Base-by-base conservation (phyloP, 2,888 invertebrate genomes). In the Euplexia lucipara region DNA sequence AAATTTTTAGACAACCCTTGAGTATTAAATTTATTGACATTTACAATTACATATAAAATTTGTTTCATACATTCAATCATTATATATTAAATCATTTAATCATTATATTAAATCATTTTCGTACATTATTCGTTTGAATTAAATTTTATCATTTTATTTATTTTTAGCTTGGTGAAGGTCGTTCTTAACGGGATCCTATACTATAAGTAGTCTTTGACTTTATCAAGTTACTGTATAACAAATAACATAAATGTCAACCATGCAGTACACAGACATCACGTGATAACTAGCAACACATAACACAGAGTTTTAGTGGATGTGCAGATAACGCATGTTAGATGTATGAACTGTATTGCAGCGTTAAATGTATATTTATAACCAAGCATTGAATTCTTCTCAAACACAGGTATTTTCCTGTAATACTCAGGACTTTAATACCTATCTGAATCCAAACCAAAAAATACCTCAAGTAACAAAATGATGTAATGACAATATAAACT, bases 361-460 rank as follows among this genome's bases (percentile, higher is more conserved):
- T n/a, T n/a, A n/a, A n/a, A n/a, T n/a, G n/a, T 26, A 26, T 26
- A 26, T 3, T 62, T 20, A 62, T 54, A 66, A 76, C 80, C 67
- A 84, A 85, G 86, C 83, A 70, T 78, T 70, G 70, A 78, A 81
- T 52, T 70, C 4, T 37, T 20, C 26, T 62, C 35, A 30, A 8
- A 35, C 9, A 30, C 26, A 48, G 7, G 12, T 67, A 35, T 56
- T 34, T 71, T 61, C 74, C 61, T 58, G 49, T 61, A 47, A 65
- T 68, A 57, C 35, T 49, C n/a, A 48, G 60, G 58, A 34, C 44
- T 48, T 60, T 32, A 9, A 45, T 37, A 20, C 20, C 16, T 26
- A 35, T 60, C 34, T 35, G 41, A 12, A 32, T 45, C 52, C 47
- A 14, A 54, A 59, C 39, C 69, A 59, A 62, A 44, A 61, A 70